phyloP scores from a whole-genome alignment of 2,797 vertebrate genomes.

The Caiman crocodilus region DNA sequence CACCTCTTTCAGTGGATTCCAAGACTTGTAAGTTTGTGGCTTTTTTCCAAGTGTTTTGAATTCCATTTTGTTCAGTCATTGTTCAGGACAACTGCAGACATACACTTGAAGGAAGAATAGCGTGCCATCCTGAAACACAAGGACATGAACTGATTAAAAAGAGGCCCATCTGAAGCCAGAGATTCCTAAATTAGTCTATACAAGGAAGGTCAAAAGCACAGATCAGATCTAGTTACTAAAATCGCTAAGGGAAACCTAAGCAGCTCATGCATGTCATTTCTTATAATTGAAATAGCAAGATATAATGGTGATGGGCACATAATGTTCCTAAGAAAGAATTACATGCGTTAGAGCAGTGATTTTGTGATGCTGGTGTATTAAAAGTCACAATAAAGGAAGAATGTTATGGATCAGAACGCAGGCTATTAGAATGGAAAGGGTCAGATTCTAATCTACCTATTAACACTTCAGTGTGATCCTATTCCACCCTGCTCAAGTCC shows the following conservation, averaged over 20 bases:
- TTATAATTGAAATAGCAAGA: background rate
- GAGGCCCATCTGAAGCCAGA: background rate
- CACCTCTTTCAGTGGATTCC: constrained; percentile 86
- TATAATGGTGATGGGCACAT: background rate
- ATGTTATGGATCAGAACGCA: background rate
- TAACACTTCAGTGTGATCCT: too few relatives aligned
- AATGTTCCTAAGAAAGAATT: background rate
- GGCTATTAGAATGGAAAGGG: background rate
- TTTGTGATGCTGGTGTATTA: background rate
- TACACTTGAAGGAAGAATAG: background rate
- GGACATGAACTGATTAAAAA: background rate
- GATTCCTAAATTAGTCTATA: background rate
- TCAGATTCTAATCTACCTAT: background rate
- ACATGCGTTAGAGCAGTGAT: background rate
- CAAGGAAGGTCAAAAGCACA: background rate
- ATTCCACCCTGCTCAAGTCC: too few relatives aligned
- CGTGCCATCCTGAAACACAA: background rate
- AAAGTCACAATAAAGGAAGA: background rate
- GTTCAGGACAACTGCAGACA: background rate
- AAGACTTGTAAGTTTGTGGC: constrained; percentile 92
- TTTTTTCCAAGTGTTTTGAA: background rate
- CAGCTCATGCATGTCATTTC: fast-evolving
- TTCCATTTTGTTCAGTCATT: fast-evolving
- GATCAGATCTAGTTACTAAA: background rate
- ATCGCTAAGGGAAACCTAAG: background rate